Evolutionary conservation across 1,140 invertebrate genomes (phyloP).

Genomic region (Apis florea): DNA sequence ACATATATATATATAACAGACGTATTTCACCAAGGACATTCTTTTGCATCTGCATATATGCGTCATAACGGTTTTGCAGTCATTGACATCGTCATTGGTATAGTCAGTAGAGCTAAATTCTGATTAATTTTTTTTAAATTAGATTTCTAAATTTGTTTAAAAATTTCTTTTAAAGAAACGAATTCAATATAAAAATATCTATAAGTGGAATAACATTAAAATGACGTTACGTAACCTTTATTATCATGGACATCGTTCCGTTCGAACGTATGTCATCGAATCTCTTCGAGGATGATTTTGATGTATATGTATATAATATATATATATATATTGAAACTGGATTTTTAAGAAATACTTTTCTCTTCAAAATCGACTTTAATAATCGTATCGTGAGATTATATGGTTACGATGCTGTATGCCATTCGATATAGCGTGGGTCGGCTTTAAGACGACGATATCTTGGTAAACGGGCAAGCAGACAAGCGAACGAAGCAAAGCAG

Average conservation of each 20-base stretch:
- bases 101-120: constrained; percentile 14
- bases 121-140: background rate
- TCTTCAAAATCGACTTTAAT: constrained; percentile 14
- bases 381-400: constrained; percentile 36
- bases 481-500: constrained; percentile 60
- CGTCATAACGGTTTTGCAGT: constrained; percentile 47
- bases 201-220: background rate
- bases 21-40: background rate
- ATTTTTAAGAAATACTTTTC: background rate
- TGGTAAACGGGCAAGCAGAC: constrained; percentile 55
- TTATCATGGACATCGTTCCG: too few species aligned
- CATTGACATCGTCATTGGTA: constrained; percentile 49
- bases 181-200: background rate
- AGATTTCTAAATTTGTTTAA: background rate
- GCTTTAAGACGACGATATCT: constrained; percentile 58
- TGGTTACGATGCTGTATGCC: constrained; percentile 44
- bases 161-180: background rate
- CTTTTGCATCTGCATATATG: background rate
- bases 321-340: background rate
- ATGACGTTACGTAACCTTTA: background rate
- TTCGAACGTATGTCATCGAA: background rate
- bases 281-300: background rate
- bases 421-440: constrained; percentile 48
- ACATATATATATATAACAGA: background rate
- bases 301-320: background rate